Percentiles rank a stretch among this genome's conserved stretches.
Conservation (phyloP, 1,140 invertebrate species). For the Drosophila miranda region DNA sequence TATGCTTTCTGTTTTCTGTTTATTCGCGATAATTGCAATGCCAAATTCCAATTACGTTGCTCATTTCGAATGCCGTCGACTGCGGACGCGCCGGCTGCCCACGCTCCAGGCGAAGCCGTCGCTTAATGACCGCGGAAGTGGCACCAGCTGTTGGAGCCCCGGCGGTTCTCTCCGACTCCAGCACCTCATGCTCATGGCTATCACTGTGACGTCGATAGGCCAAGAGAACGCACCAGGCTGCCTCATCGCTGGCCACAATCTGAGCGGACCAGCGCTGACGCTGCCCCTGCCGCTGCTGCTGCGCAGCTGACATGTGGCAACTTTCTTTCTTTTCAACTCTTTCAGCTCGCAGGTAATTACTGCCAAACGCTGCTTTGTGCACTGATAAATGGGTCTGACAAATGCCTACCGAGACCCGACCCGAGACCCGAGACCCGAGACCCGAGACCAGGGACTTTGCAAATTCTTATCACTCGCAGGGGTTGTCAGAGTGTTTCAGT, state of each 20-base stretch:
- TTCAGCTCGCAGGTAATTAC: constrained; percentile 21
- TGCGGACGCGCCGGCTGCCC: constrained; percentile 53
- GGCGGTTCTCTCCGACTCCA: not conserved
- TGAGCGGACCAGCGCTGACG: constrained; percentile 57
- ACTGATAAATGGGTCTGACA: constrained; percentile 40
- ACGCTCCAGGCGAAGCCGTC: constrained; percentile 48
- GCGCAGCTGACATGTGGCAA: constrained; percentile 30
- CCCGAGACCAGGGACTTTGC: constrained; percentile 10
- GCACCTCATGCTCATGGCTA: constrained; percentile 9
- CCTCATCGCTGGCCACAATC: constrained; percentile 59
- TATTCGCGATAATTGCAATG: constrained; percentile 16
- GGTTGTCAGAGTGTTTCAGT: constrained; percentile 20
- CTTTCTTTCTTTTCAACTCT: constrained; percentile 8
- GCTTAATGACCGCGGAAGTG: constrained; percentile 64
- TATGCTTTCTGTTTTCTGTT: constrained; percentile 1
- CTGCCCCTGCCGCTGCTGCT: not conserved
- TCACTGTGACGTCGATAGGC: constrained; percentile 59
- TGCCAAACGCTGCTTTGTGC: constrained; percentile 28
- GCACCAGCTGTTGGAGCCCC: constrained; percentile 29
- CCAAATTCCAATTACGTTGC: constrained; percentile 61
- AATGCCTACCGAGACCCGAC: constrained; percentile 1
- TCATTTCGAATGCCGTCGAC: constrained; percentile 68
- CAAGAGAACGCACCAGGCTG: constrained; percentile 42
- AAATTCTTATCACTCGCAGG: constrained; percentile 35
- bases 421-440: too few relatives aligned